These are phyloP conservation scores for Amphimedon queenslandica DNA, from an alignment of 37 sponge, comb jelly and placozoan genomes.

Conservation along the genomic window DNA sequence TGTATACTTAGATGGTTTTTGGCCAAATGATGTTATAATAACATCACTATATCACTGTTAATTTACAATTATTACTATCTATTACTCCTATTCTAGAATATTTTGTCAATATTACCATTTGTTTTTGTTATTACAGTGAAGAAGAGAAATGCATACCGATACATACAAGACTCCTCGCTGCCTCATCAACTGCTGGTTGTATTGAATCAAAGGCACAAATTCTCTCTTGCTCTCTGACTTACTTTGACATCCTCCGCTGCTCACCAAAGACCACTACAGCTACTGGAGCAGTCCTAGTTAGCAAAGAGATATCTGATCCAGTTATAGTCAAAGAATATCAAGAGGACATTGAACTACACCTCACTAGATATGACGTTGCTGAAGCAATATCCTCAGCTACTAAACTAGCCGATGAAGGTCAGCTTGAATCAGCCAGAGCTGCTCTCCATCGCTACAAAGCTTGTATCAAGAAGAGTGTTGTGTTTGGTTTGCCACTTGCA, in stretches of 20 bases:
- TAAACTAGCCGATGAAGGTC: slow-evolving; percentile 43
- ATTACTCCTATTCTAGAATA: too few relatives aligned
- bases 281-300: slow-evolving; percentile 27
- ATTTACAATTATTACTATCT: too few relatives aligned
- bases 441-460: slow-evolving; percentile 16
- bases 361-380: slow-evolving; percentile 55
- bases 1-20: too few relatives aligned
- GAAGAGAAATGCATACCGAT: slow-evolving; percentile 71
- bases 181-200: not conserved
- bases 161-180: slow-evolving; percentile 16
- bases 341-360: slow-evolving; percentile 58
- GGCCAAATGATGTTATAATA: too few relatives aligned
- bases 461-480: slow-evolving; percentile 25
- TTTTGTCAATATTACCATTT: too few relatives aligned
- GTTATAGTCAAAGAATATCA: slow-evolving; percentile 19
- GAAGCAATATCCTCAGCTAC: slow-evolving; percentile 48
- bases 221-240: slow-evolving; percentile 48
- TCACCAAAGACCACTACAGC: slow-evolving; percentile 7
- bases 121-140: too few relatives aligned
- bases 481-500: slow-evolving; percentile 24
- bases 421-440: slow-evolving; percentile 55
- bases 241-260: slow-evolving; percentile 64
- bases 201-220: slow-evolving; percentile 2
- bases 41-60: too few relatives aligned
- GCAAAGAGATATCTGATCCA: slow-evolving; percentile 25